Evolutionary conservation across 1,140 invertebrate genomes (phyloP).

Genomic region (Brachionus asplanchnoidis): DNA sequence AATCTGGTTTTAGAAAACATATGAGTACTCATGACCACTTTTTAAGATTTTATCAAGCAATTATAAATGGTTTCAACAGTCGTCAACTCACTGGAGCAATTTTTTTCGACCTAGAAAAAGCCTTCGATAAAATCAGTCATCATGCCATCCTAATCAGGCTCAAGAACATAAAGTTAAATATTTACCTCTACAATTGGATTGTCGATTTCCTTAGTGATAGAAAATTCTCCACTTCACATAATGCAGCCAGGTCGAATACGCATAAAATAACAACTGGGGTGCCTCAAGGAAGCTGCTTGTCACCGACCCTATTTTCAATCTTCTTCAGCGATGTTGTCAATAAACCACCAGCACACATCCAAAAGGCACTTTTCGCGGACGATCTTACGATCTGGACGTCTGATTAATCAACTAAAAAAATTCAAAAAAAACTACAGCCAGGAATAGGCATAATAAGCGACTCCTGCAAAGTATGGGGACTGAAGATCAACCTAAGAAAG

Average conservation of each 20-base stretch:
- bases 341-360: neutral
- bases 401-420: neutral
- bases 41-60: too few species aligned
- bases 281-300: neutral
- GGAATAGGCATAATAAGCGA: neutral
- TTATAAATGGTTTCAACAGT: too few species aligned
- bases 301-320: neutral
- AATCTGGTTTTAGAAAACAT: too few species aligned
- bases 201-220: too few species aligned
- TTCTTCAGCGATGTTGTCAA: neutral
- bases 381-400: neutral
- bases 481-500: neutral
- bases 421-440: too few species aligned
- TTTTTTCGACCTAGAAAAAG: too few species aligned
- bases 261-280: neutral
- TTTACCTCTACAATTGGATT: too few species aligned
- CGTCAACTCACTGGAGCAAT: too few species aligned
- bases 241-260: neutral
- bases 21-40: too few species aligned
- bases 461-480: neutral
- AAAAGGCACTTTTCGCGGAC: neutral
- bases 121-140: too few species aligned
- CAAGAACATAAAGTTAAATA: neutral
- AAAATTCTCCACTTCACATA: neutral
- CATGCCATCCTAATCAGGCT: too few species aligned